These are phyloP conservation scores for Amorpha juglandis DNA, from an alignment of 2,888 invertebrate species.

Conservation along the genomic window DNA sequence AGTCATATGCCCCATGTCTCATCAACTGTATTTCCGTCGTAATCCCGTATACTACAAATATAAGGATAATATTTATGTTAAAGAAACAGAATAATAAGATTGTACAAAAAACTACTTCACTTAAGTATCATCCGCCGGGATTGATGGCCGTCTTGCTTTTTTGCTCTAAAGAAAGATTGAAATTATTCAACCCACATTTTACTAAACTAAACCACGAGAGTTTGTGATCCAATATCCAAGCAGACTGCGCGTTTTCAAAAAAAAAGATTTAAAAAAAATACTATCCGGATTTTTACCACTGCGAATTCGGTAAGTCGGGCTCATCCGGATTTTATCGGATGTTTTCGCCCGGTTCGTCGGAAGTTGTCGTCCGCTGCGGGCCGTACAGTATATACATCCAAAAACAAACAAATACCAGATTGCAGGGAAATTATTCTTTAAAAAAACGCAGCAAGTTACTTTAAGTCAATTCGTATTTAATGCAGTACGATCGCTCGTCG, in stretches of 20 bases:
- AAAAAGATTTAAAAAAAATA: not conserved
- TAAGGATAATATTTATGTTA: no score
- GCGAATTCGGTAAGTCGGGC: constrained; percentile 8
- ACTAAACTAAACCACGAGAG: not conserved
- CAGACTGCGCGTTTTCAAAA: constrained; percentile 1
- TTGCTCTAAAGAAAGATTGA: not conserved
- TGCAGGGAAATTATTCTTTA: not conserved
- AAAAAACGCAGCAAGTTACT: not conserved
- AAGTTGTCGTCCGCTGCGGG: not conserved
- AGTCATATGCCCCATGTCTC: no score
- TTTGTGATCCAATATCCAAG: not conserved
- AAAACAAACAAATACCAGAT: not conserved
- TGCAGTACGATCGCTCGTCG: not conserved
- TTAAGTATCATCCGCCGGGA: not conserved
- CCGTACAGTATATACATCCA: not conserved
- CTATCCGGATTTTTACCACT: not conserved
- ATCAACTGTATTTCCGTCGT: no score
- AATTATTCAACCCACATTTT: not conserved
- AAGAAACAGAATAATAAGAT: not conserved
- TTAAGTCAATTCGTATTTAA: not conserved
- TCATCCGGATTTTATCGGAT: constrained; percentile 17
- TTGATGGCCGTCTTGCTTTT: not conserved
- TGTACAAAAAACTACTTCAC: not conserved
- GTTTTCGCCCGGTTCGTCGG: constrained; percentile 9
- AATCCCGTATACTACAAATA: no score